Conservation (phyloP, 2,888 invertebrate species). For the Chironomus riparius region DNA sequence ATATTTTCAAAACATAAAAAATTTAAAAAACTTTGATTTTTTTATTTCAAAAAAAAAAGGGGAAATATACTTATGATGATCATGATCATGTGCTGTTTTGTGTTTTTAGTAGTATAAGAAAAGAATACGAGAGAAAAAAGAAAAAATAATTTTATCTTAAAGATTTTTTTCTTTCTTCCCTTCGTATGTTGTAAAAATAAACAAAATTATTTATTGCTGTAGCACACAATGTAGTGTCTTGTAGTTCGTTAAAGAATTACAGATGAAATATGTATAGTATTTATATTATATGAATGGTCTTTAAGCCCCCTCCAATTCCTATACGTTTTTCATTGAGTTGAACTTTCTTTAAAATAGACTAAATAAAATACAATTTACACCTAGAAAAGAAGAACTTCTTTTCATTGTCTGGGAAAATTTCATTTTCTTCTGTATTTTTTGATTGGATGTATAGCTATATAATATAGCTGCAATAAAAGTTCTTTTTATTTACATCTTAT, state of each 20-base stretch:
- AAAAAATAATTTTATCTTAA: background rate
- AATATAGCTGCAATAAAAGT: background rate
- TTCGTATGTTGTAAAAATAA: conserved; percentile 13
- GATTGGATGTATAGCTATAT: background rate
- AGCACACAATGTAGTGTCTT: conserved; percentile 14
- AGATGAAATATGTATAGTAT: conserved; percentile 2
- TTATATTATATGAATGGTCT: background rate
- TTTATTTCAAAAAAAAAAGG: too few species aligned
- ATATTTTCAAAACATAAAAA: background rate
- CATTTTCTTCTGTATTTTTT: too few species aligned
- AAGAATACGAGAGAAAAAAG: background rate
- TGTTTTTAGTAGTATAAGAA: background rate
- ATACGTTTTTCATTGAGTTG: background rate
- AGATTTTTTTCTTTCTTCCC: background rate
- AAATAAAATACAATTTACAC: background rate
- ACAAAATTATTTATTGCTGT: conserved; percentile 14
- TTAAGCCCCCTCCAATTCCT: background rate
- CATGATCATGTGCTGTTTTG: too few species aligned
- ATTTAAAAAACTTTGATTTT: background rate
- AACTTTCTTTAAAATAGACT: background rate
- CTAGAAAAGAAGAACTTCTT: background rate
- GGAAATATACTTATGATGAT: too few species aligned
- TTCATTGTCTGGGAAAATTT: background rate
- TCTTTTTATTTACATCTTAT: background rate
- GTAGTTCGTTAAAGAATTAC: conserved; percentile 15